Conservation (phyloP, 2,888 invertebrate species). For the Coecobrya sp. region DNA sequence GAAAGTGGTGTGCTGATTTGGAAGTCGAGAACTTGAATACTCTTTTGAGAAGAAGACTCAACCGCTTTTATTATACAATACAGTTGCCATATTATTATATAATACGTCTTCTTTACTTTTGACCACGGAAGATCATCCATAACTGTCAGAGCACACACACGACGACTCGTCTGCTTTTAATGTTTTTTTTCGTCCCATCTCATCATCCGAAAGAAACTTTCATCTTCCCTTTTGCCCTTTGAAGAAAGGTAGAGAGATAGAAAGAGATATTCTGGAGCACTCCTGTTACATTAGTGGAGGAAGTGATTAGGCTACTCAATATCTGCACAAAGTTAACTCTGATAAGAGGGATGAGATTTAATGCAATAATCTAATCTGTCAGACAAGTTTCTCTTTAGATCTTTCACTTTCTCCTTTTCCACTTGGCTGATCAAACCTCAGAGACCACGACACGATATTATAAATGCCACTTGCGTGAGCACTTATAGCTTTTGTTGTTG, state of each 20-base stretch:
- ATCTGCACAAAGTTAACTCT: not conserved
- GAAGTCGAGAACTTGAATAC: not conserved
- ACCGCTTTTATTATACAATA: not conserved
- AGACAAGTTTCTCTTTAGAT: constrained; percentile 39
- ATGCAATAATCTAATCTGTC: constrained; percentile 47
- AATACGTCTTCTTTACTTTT: constrained; percentile 1
- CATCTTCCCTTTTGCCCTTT: not conserved
- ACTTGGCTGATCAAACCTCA: constrained; percentile 15
- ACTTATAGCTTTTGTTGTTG: not conserved
- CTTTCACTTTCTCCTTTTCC: constrained; percentile 24
- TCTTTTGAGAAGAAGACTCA: not conserved
- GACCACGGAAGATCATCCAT: constrained; percentile 63
- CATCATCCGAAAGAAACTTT: not conserved
- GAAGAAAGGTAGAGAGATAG: not conserved
- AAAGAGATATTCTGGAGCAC: no score
- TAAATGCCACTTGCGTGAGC: not conserved
- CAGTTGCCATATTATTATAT: not conserved
- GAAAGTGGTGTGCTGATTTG: not conserved
- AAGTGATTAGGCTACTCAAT: not conserved
- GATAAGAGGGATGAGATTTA: constrained; percentile 4
- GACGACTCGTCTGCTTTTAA: constrained; percentile 32
- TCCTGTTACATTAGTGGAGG: not conserved
- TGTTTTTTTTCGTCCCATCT: not conserved
- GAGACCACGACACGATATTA: not conserved
- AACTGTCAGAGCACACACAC: constrained; percentile 63